Conservation (phyloP, 2,113 vertebrate species). For the Leptocoma aspasia region DNA sequence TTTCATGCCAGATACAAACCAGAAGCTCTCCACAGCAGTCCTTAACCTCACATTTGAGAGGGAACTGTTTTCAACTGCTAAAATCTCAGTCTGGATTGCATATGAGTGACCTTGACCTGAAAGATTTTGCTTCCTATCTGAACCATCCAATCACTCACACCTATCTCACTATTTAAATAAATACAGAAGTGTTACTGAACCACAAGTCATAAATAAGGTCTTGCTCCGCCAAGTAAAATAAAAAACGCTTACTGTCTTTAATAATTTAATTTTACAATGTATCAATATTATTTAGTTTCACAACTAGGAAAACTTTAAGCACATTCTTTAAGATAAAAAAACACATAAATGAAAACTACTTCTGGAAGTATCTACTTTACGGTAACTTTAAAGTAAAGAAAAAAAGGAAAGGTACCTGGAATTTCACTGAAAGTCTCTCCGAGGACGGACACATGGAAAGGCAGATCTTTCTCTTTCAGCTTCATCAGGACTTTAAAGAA, state of each 20-base stretch:
- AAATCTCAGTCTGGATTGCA: constrained; percentile 47
- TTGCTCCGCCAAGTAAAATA: constrained; percentile 33
- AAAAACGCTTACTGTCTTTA: constrained; percentile 24
- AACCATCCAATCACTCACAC: constrained; percentile 31
- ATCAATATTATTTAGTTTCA: background rate
- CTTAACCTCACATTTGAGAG: constrained; percentile 47
- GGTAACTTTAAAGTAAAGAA: background rate
- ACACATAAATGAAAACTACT: background rate
- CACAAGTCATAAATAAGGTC: constrained; percentile 46
- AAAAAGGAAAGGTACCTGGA: constrained; percentile 81
- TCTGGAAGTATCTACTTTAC: background rate
- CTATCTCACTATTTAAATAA: constrained; percentile 43
- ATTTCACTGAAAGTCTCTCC: constrained; percentile 88
- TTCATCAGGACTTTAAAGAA: constrained; percentile 90
- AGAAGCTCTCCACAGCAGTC: constrained; percentile 56
- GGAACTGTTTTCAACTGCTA: constrained; percentile 55
- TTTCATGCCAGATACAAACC: constrained; percentile 59
- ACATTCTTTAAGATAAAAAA: constrained; percentile 2
- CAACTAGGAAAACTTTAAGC: background rate
- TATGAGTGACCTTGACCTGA: background rate
- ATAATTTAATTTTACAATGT: background rate
- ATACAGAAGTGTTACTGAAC: constrained; percentile 29
- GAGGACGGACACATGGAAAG: constrained; percentile 87
- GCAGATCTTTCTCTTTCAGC: constrained; percentile 78
- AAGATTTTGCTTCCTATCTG: background rate